A percentile compares a stretch with the other conserved stretches of the same genome.
Evolutionary conservation across 2,113 vertebrate species (phyloP).

Genomic region (Oncorhynchus mykiss): DNA sequence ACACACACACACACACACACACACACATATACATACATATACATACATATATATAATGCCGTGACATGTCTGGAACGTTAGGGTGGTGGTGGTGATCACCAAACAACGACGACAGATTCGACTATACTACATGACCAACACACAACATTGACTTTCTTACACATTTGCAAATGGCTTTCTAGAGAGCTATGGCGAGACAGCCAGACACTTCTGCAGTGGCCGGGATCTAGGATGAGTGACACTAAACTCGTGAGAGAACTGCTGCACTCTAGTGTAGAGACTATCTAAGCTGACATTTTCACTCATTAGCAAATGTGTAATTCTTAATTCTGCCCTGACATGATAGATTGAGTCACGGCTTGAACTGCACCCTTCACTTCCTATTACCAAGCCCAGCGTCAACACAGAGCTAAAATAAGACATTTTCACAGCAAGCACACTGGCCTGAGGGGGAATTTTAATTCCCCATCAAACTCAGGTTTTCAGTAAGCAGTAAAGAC

Average conservation of each 20-base stretch:
- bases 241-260: neutral
- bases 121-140: too few species aligned
- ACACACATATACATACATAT: too few species aligned
- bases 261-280: too few species aligned
- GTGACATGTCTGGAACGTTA: neutral
- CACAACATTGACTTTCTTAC: too few species aligned
- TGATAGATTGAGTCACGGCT: slow-evolving; percentile 63
- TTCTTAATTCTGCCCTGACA: slow-evolving; percentile 47
- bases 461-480: slow-evolving; percentile 20
- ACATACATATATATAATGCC: neutral
- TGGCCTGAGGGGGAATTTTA: slow-evolving; percentile 14
- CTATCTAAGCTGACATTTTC: slow-evolving; percentile 33
- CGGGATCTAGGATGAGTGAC: neutral
- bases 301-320: slow-evolving; percentile 46
- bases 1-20: too few species aligned
- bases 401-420: slow-evolving; percentile 58
- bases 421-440: slow-evolving; percentile 11
- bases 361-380: slow-evolving; percentile 64
- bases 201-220: neutral
- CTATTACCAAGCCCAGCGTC: slow-evolving; percentile 50
- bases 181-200: too few species aligned
- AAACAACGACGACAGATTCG: too few species aligned
- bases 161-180: too few species aligned
- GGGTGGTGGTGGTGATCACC: too few species aligned
- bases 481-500: slow-evolving; percentile 5